These are phyloP conservation scores for Doryteuthis pealeii DNA, from an alignment of 1,140 invertebrate species.

Conservation along the genomic window DNA sequence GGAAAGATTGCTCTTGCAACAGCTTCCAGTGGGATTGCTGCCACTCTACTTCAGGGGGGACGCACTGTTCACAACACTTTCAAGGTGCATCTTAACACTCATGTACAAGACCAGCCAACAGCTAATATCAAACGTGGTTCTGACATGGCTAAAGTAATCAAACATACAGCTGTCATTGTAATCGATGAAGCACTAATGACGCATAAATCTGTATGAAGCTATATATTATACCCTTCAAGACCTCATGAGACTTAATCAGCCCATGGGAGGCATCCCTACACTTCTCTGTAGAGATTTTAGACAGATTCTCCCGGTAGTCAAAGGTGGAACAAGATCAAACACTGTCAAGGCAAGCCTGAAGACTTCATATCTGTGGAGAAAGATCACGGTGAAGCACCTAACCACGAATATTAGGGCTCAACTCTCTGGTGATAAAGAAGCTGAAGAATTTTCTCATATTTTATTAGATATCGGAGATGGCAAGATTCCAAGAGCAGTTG, in stretches of 20 bases:
- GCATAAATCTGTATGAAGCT: neutral
- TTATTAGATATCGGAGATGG: too few species aligned
- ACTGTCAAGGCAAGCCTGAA: neutral
- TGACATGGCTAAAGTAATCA: neutral
- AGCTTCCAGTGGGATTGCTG: neutral
- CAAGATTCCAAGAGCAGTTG: too few species aligned
- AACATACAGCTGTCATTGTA: neutral
- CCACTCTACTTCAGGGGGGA: neutral
- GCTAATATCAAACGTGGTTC: neutral
- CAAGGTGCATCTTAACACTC: neutral
- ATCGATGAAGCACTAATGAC: neutral
- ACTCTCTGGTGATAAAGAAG: neutral
- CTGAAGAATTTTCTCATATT: neutral
- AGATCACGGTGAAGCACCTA: neutral
- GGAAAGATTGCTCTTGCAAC: neutral
- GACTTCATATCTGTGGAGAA: neutral
- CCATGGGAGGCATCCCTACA: neutral
- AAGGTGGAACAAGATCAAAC: neutral
- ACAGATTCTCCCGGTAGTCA: neutral
- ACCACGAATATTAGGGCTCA: neutral
- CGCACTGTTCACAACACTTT: neutral
- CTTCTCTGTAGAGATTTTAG: neutral
- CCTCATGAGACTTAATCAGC: too few species aligned
- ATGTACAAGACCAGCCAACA: neutral
- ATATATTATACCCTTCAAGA: neutral